Conservation (phyloP, 1,140 invertebrate species). For the Sarcophaga bullata region DNA sequence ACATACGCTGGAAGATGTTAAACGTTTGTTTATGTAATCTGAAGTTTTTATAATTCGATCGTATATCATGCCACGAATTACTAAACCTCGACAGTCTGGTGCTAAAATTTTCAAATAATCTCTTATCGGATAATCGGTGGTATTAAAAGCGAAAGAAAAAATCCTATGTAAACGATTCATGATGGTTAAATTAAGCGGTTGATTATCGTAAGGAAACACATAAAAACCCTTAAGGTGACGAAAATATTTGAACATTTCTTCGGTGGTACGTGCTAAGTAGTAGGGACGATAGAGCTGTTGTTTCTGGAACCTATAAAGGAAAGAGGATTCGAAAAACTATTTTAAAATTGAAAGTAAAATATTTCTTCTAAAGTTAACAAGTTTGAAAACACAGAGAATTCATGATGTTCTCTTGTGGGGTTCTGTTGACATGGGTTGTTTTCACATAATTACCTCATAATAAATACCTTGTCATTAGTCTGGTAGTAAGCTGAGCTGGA, state of each 20-base stretch:
- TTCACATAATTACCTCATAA: no score
- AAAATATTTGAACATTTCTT: slow-evolving; percentile 53
- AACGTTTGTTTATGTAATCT: slow-evolving; percentile 53
- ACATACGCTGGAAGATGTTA: slow-evolving; percentile 58
- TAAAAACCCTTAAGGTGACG: slow-evolving; percentile 54
- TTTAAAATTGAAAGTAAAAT: neutral
- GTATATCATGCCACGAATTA: slow-evolving; percentile 55
- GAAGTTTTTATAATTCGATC: slow-evolving; percentile 54
- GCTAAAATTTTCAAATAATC: slow-evolving; percentile 56
- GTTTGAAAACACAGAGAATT: no score
- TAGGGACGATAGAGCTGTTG: slow-evolving; percentile 34
- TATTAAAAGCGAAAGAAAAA: slow-evolving; percentile 53
- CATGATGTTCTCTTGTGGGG: no score
- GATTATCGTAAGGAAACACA: slow-evolving; percentile 50
- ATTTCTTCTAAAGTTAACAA: neutral
- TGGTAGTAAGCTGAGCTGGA: no score
- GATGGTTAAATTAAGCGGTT: slow-evolving; percentile 46
- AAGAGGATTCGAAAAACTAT: neutral
- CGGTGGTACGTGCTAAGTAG: slow-evolving; percentile 45
- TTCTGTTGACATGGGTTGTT: no score
- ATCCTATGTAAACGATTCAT: slow-evolving; percentile 52
- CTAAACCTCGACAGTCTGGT: slow-evolving; percentile 56
- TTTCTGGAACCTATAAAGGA: slow-evolving; percentile 25
- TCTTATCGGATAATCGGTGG: slow-evolving; percentile 53
- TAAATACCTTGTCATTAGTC: no score